Evolutionary conservation across 1,140 invertebrate genomes (phyloP).

Genomic region (Drosophila prosaltans): DNA sequence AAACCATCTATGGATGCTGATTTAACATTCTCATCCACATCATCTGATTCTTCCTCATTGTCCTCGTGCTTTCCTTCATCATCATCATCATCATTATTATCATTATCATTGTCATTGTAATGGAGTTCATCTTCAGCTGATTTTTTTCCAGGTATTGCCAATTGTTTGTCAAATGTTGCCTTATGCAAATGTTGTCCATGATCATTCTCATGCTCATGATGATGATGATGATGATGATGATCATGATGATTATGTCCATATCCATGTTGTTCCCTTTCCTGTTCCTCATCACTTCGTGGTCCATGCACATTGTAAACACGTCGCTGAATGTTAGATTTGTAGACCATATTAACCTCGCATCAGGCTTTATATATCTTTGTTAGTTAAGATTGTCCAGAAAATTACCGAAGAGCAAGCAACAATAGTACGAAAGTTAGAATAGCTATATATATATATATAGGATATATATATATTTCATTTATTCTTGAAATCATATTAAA

Average conservation of each 20-base stretch:
- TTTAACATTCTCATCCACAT: slow-evolving; percentile 9
- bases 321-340: slow-evolving; percentile 40
- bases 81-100: neutral
- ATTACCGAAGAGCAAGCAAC: slow-evolving; percentile 42
- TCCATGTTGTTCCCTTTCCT: neutral
- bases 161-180: slow-evolving; percentile 48
- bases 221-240: slow-evolving; percentile 45
- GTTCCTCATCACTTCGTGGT: slow-evolving; percentile 33
- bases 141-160: slow-evolving; percentile 43
- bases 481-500: slow-evolving; percentile 29
- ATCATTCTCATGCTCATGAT: slow-evolving; percentile 17
- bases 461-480: too few species aligned
- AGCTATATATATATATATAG: slow-evolving; percentile 29
- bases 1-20: slow-evolving; percentile 16
- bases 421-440: slow-evolving; percentile 48
- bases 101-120: slow-evolving; percentile 20
- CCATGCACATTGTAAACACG: slow-evolving; percentile 53
- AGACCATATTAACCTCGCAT: slow-evolving; percentile 28
- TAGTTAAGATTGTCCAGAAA: slow-evolving; percentile 23
- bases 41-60: slow-evolving; percentile 23
- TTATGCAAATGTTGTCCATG: slow-evolving; percentile 42
- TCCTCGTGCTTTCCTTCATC: neutral
- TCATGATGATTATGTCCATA: slow-evolving; percentile 35
- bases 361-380: slow-evolving; percentile 5
- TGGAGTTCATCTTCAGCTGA: neutral